These are phyloP conservation scores for Belgica antarctica DNA, from an alignment of 2,888 invertebrate genomes.

Conservation along the genomic window DNA sequence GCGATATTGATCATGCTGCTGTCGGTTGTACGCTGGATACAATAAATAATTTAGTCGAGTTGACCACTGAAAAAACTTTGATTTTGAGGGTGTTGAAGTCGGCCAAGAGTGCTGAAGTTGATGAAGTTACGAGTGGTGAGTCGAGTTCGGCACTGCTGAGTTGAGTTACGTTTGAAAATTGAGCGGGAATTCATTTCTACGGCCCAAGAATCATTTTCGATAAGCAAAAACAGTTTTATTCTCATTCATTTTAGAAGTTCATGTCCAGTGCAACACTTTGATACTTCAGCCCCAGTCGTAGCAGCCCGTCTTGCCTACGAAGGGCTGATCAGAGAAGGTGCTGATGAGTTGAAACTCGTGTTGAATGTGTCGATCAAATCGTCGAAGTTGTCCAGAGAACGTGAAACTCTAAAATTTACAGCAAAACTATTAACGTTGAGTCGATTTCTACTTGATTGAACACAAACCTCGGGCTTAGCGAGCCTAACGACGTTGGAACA, in stretches of 20 bases:
- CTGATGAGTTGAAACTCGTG: conserved; percentile 18
- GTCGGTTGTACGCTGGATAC: conserved; percentile 1
- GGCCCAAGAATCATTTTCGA: too few relatives aligned
- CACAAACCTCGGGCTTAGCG: neutral
- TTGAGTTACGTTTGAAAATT: too few relatives aligned
- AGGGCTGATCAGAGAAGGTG: too few relatives aligned
- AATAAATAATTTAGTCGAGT: neutral
- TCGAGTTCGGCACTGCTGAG: neutral
- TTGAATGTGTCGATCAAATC: neutral
- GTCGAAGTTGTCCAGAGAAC: conserved; percentile 30
- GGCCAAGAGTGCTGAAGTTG: too few relatives aligned
- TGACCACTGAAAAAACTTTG: neutral
- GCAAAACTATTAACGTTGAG: neutral
- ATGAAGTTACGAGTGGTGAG: too few relatives aligned
- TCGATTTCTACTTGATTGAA: neutral
- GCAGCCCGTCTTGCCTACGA: too few relatives aligned
- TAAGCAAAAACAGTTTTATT: too few relatives aligned
- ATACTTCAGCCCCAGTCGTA: too few relatives aligned
- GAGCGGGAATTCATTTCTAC: too few relatives aligned
- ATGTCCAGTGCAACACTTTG: too few relatives aligned
- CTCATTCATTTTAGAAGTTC: too few relatives aligned
- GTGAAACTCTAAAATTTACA: conserved; percentile 16
- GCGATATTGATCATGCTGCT: conserved; percentile 66
- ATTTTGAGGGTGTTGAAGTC: too few relatives aligned
- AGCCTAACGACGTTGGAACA: neutral